Evolutionary conservation across 2,888 invertebrate genomes (phyloP).

Genomic region (Leptarthrus brevirostris): DNA sequence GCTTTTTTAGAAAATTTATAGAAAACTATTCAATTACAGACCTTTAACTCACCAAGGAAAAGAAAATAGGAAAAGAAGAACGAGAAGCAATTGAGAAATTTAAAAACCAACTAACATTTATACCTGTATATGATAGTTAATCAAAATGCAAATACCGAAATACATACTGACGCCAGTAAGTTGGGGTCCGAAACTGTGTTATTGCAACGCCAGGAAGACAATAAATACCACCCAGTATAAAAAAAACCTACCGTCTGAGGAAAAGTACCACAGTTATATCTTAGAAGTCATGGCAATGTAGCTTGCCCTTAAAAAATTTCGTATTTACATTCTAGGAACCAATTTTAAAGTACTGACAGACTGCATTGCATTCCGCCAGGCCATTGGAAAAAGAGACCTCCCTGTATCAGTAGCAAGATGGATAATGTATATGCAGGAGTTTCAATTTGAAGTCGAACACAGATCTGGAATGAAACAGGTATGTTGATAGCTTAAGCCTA

Average conservation of each 20-base stretch:
- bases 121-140: too few species aligned
- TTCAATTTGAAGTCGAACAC: too few species aligned
- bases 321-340: constrained; percentile 56
- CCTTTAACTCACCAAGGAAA: not conserved
- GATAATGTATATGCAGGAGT: too few species aligned
- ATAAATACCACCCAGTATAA: constrained; percentile 58
- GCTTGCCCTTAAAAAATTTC: constrained; percentile 57
- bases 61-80: constrained; percentile 9
- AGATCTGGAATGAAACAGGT: too few species aligned
- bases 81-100: constrained; percentile 35
- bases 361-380: too few species aligned
- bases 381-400: too few species aligned
- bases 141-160: too few species aligned
- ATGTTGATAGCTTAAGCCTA: too few species aligned
- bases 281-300: constrained; percentile 58
- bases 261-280: constrained; percentile 59
- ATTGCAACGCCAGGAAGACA: constrained; percentile 55
- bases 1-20: not conserved
- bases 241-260: constrained; percentile 56
- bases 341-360: constrained; percentile 59
- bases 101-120: constrained; percentile 46
- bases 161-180: constrained; percentile 59
- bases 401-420: too few species aligned
- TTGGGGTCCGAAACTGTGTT: constrained; percentile 57
- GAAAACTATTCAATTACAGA: not conserved